These are phyloP conservation scores for Ondatra zibethicus DNA, from an alignment of 2,113 vertebrate species.

Conservation along the genomic window DNA sequence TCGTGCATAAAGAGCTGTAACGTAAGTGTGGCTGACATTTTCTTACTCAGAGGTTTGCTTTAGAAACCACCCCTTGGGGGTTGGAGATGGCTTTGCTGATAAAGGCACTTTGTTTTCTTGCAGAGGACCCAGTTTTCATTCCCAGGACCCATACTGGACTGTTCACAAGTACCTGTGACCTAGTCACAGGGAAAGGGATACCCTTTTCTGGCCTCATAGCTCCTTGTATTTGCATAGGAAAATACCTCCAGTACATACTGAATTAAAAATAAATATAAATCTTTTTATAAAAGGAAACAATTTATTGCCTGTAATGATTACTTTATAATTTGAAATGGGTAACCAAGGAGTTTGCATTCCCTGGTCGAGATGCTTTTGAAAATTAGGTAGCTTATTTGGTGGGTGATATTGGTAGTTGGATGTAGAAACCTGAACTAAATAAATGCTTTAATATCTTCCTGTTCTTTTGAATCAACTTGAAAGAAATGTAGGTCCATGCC, in stretches of 20 bases:
- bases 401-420: background rate
- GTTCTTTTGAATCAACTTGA: background rate
- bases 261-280: background rate
- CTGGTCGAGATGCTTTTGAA: background rate
- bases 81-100: background rate
- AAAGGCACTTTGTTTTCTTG: background rate
- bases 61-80: background rate
- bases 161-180: background rate
- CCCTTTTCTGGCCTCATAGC: background rate
- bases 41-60: background rate
- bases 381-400: background rate
- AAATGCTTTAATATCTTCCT: constrained; percentile 11
- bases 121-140: no score
- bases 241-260: no score
- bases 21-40: background rate
- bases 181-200: no score
- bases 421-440: background rate
- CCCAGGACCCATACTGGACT: background rate
- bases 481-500: background rate
- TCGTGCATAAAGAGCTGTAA: background rate
- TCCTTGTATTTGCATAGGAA: background rate
- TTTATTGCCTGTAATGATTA: background rate
- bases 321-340: background rate
- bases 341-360: background rate
- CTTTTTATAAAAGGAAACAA: background rate